These are phyloP conservation scores for Caenorhabditis remanei DNA, from an alignment of 1,140 invertebrate genomes.

Conservation along the genomic window DNA sequence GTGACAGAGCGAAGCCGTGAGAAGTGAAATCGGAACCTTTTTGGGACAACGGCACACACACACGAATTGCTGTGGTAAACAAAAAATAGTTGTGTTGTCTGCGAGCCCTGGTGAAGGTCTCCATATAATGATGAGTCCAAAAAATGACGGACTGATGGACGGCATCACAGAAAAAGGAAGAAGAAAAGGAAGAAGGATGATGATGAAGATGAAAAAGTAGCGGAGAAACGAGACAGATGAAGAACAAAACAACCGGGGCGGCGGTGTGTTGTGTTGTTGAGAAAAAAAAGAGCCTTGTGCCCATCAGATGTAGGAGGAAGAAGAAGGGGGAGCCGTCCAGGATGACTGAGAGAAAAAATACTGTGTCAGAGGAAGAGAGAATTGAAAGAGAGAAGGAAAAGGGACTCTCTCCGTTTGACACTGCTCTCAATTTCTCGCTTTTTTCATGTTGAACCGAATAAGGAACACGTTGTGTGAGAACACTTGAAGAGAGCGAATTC, in stretches of 20 bases:
- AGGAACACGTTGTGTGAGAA: not conserved
- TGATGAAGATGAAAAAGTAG: conserved; percentile 21
- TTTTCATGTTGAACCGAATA: not conserved
- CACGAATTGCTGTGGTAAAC: conserved; percentile 46
- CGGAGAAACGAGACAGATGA: not conserved
- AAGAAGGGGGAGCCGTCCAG: not conserved
- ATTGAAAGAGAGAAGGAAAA: not conserved
- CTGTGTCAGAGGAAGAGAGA: not conserved
- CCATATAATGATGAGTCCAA: conserved; percentile 36
- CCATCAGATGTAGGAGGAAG: conserved; percentile 9
- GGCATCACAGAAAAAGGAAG: not conserved
- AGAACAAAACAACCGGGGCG: conserved; percentile 41
- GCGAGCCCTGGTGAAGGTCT: not conserved
- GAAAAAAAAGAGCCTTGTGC: conserved; percentile 27
- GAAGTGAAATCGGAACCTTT: conserved; percentile 49
- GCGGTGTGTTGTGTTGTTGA: not conserved
- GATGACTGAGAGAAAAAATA: not conserved
- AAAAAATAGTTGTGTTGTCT: conserved; percentile 3
- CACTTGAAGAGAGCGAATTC: not conserved
- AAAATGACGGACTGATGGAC: not conserved
- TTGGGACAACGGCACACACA: not conserved
- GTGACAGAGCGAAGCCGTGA: not conserved
- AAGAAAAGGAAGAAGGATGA: not conserved
- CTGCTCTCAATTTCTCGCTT: not conserved
- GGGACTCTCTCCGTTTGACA: conserved; percentile 10